Evolutionary conservation across 2,797 vertebrate species (phyloP), one percentile per base, ranked within the genome.

Genomic region (Schizopygopsis pylzovi): DNA sequence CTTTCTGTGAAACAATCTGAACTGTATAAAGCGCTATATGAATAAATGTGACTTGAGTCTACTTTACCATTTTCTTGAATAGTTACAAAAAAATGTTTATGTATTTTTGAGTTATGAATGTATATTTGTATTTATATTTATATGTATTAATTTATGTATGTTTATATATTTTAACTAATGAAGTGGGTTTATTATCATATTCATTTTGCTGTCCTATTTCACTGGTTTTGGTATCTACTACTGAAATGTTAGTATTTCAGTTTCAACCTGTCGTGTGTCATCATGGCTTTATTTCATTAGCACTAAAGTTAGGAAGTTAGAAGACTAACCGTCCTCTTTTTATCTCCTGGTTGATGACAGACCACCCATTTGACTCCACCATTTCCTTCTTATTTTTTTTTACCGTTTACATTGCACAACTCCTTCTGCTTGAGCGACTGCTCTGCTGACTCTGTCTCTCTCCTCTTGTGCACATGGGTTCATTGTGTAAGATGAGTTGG

Each of bases 401-500:
- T 41, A 49, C 63, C 63, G n/a, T 47, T 49, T 68, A 33, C 11
- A 49, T 70, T 68, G 25, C 61, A 65, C 59, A 65, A 47, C 37
- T 63, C n/a, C 77, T 79, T 59, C 54, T 63, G n/a, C 4, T 47
- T 33, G 16, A 65, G 13, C 8, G 39, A 61, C 41, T 47, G 77
- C 56, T 28, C 15, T 28, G 39, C 39, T 45, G 39, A 71, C 54
- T 82, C 39, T 43, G 37, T 49, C 9, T 45, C 20, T 79, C 43
- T 76, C n/a, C 82, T 18, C 16, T 11, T 68, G 43, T 25, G 7
- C 71, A 79, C 49, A 49, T 73, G 41, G 72, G 68, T 54, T 37
- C 71, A 63, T 45, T 77, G 75, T 25, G 18, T 18, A 70, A 47
- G 73, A 71, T 68, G 65, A 59, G 52, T 61, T 83, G 78, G 70